phyloP scores from a whole-genome alignment of 2,888 invertebrate species.

The Cacoxenus indagator region DNA sequence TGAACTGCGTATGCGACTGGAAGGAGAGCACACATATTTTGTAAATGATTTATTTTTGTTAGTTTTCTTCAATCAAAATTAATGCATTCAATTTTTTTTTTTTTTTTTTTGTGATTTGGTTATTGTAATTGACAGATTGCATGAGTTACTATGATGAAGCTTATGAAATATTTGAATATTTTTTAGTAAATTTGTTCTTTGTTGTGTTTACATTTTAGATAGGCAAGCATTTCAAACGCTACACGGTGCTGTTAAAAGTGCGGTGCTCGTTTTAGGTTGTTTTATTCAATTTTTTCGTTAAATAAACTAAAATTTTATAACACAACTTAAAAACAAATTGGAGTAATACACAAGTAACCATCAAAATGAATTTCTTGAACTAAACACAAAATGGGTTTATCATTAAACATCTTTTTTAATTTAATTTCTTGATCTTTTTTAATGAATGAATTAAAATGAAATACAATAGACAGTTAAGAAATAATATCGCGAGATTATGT shows the following conservation, averaged over 20 bases:
- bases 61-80: neutral
- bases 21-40: neutral
- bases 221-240: slow-evolving; percentile 12
- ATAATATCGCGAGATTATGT: neutral
- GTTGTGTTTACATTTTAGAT: neutral
- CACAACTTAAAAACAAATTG: slow-evolving; percentile 4
- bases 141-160: neutral
- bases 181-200: neutral
- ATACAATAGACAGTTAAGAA: slow-evolving; percentile 2
- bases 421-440: neutral
- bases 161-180: slow-evolving; percentile 1
- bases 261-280: slow-evolving; percentile 11
- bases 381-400: slow-evolving; percentile 55
- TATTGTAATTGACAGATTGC: neutral
- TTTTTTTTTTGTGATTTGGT: neutral
- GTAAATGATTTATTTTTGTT: neutral
- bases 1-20: slow-evolving; percentile 8
- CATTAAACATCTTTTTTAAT: slow-evolving; percentile 19
- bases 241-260: slow-evolving; percentile 12
- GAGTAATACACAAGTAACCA: slow-evolving; percentile 41
- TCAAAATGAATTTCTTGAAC: slow-evolving; percentile 58
- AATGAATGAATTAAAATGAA: slow-evolving; percentile 36
- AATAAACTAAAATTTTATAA: slow-evolving; percentile 5
- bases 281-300: neutral
- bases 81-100: neutral